Conservation (phyloP, 2,797 vertebrate genomes). For the Clarias fuscus region DNA sequence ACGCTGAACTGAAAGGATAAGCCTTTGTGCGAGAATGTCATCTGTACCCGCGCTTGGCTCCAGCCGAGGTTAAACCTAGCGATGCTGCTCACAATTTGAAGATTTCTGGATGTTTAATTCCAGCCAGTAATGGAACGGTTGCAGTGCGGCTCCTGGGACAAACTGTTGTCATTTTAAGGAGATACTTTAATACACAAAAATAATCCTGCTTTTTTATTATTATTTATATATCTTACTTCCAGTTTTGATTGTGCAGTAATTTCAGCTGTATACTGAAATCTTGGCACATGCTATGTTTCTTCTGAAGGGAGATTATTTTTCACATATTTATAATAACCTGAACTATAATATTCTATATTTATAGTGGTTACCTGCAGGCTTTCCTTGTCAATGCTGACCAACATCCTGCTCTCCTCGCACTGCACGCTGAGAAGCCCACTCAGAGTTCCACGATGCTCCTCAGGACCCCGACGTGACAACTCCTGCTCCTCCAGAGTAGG, state of each 20-base stretch:
- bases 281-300: background rate
- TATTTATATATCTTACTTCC: background rate
- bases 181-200: background rate
- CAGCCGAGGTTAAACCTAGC: background rate
- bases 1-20: no score
- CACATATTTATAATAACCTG: background rate
- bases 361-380: conserved; percentile 78
- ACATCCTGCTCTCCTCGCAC: conserved; percentile 87
- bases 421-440: conserved; percentile 78
- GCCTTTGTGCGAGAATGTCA: background rate
- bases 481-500: conserved; percentile 31
- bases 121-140: background rate
- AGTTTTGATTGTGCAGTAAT: background rate
- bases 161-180: background rate
- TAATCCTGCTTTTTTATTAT: background rate
- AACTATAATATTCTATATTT: background rate
- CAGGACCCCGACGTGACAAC: conserved; percentile 68
- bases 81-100: background rate
- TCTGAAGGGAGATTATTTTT: background rate
- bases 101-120: background rate
- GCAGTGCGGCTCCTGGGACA: background rate
- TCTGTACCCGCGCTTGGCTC: background rate
- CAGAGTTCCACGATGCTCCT: conserved; percentile 77
- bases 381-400: conserved; percentile 85
- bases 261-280: background rate